A percentile compares a stretch with the other conserved stretches of the same genome.
Evolutionary conservation across 2,888 invertebrate genomes (phyloP).

Genomic region (Cantharis flavilabris): DNA sequence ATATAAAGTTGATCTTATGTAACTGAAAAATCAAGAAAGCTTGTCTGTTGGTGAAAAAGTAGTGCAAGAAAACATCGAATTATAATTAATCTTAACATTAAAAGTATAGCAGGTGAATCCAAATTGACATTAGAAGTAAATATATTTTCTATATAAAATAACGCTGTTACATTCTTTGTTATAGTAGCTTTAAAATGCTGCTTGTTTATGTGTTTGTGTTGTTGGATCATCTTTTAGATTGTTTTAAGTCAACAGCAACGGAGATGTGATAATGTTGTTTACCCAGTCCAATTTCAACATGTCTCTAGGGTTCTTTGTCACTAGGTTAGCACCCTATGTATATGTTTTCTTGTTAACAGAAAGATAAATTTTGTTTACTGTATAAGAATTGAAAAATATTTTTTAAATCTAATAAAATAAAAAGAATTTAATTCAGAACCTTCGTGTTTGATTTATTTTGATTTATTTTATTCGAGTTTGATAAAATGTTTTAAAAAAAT

Average conservation of each 20-base stretch:
- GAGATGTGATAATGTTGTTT: slow-evolving; percentile 29
- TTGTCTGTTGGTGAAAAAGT: not conserved
- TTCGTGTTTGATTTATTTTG: not conserved
- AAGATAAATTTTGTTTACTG: slow-evolving; percentile 24
- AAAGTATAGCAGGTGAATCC: not conserved
- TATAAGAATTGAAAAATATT: slow-evolving; percentile 24
- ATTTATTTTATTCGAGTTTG: not conserved
- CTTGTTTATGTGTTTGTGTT: slow-evolving; percentile 1
- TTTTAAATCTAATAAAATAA: not conserved
- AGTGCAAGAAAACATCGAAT: not conserved
- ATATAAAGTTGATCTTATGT: not conserved
- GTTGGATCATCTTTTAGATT: slow-evolving; percentile 18
- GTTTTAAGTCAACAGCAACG: slow-evolving; percentile 26
- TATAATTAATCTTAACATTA: not conserved
- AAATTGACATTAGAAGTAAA: not conserved
- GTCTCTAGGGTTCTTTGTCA: slow-evolving; percentile 25
- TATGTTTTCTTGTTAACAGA: slow-evolving; percentile 19
- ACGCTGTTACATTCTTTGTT: not conserved
- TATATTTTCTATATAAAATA: not conserved
- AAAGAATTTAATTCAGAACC: not conserved
- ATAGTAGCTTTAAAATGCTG: not conserved
- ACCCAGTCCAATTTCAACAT: slow-evolving; percentile 24
- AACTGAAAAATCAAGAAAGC: not conserved
- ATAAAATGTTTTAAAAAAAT: not conserved
- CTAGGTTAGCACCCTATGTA: slow-evolving; percentile 20